Conservation (phyloP, 1,140 invertebrate species). For the Lycorma delicatula region DNA sequence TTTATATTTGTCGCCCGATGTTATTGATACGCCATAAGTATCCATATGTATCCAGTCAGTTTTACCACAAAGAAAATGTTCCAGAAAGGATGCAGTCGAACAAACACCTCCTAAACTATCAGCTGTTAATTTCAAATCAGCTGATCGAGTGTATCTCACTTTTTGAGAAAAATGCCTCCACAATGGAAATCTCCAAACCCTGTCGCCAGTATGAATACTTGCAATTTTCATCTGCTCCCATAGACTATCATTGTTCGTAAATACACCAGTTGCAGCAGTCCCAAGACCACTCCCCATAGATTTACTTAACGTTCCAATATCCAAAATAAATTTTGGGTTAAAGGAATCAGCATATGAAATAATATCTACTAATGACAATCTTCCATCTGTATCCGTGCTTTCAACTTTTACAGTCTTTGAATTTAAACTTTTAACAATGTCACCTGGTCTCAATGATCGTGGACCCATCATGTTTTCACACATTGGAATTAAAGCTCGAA, state of each 20-base stretch:
- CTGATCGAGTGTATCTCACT: conserved; percentile 1
- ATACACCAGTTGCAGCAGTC: conserved; percentile 45
- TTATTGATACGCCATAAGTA: conserved; percentile 46
- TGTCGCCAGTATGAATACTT: conserved; percentile 48
- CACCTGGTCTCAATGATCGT: conserved; percentile 50
- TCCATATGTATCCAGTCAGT: conserved; percentile 48
- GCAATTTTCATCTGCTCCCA: conserved; percentile 44
- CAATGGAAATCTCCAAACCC: conserved; percentile 56
- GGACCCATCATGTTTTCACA: conserved; percentile 56
- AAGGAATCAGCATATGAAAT: conserved; percentile 51
- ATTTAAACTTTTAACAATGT: conserved; percentile 53
- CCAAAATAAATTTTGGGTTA: conserved; percentile 49
- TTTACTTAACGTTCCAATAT: conserved; percentile 54
- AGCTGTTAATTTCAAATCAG: conserved; percentile 8
- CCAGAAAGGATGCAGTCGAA: conserved; percentile 47
- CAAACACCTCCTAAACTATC: conserved; percentile 35
- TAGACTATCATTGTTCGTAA: conserved; percentile 44
- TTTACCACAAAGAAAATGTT: conserved; percentile 44
- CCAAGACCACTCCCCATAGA: conserved; percentile 48
- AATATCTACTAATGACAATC: conserved; percentile 54
- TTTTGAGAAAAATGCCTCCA: conserved; percentile 43
- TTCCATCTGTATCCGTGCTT: conserved; percentile 58
- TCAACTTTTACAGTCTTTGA: conserved; percentile 56
- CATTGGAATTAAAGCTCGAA: conserved; percentile 47
- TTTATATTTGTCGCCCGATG: conserved; percentile 29